Evolutionary conservation across 2,113 vertebrate species (phyloP).

Genomic region (Hippocampus zosterae): DNA sequence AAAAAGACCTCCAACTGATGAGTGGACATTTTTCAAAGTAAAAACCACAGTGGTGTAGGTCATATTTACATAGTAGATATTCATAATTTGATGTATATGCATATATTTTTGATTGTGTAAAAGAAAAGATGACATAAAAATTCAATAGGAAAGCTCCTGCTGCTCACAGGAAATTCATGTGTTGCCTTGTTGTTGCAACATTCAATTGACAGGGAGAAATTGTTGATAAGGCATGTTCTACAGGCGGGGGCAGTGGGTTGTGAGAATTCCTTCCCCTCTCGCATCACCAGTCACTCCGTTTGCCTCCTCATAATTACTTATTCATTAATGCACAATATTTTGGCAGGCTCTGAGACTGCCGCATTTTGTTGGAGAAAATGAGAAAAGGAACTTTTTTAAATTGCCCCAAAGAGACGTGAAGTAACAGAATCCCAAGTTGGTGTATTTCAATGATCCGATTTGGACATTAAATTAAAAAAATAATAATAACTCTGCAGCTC

Average conservation of each 20-base stretch:
- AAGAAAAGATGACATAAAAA: constrained; percentile 6
- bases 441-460: constrained; percentile 13
- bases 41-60: not conserved
- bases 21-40: not conserved
- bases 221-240: constrained; percentile 56
- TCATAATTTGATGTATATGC: not conserved
- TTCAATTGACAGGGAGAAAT: constrained; percentile 36
- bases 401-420: constrained; percentile 1
- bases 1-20: not conserved
- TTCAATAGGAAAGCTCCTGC: constrained; percentile 20
- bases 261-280: constrained; percentile 51
- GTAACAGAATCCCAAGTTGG: constrained; percentile 18
- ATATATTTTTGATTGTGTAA: not conserved
- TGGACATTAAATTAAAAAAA: not conserved
- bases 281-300: constrained; percentile 52
- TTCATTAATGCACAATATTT: constrained; percentile 49
- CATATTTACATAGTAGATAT: not conserved
- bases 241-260: constrained; percentile 52
- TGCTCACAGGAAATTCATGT: constrained; percentile 29
- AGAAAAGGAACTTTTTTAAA: constrained; percentile 1
- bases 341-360: constrained; percentile 40
- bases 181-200: constrained; percentile 26
- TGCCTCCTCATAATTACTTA: constrained; percentile 30
- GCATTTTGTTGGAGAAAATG: constrained; percentile 43
- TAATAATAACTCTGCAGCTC: not conserved